Evolutionary conservation across 2,888 invertebrate genomes (phyloP), one percentile per base, ranked within the genome.

Genomic region (Mylabris sibirica): DNA sequence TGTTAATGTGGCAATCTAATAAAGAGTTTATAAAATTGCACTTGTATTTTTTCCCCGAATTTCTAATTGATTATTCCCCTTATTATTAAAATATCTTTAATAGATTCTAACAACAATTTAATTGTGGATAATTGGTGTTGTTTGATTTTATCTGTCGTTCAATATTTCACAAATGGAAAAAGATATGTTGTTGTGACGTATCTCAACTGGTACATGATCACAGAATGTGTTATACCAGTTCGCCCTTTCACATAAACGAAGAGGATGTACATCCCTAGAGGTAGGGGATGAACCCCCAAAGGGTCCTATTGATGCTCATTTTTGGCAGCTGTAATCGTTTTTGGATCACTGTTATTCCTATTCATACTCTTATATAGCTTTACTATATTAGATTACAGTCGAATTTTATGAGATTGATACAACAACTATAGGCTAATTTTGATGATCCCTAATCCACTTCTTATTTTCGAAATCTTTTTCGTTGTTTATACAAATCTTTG

Each of bases 321-420:
- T 85, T 81, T 84, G 84, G 85, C 84, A 84, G 84, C 84, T 83
- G 84, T 85, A 85, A 85, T 84, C 85, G 85, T 83, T 85, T 85
- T 82, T 81, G 84, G 85, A 85, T 85, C 84, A 84, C 82, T 81
- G 83, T 84, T 84, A 84, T 84, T 83, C 83, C 83, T 80, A 84
- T 84, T 84, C 84, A 83, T 82, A 78, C 83, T 80, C 81, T 80
- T 80, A 79, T 80, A 79, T 81, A 81, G 81, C 83, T 83, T 81
- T 78, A 72, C 78, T 82, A 81, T 82, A 84, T 84, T 84, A 82
- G 83, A 84, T 84, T 84, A 84, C 82, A 75, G 79, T 78, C 78
- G 80, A 80, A 77, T 78, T 78, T 79, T 78, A 77, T 76, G 78
- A 77, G 78, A 79, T 80, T 81, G 77, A 75, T 74, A 65, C 49